Evolutionary conservation across 2,113 vertebrate genomes (phyloP).

Genomic region (Etheostoma spectabile): DNA sequence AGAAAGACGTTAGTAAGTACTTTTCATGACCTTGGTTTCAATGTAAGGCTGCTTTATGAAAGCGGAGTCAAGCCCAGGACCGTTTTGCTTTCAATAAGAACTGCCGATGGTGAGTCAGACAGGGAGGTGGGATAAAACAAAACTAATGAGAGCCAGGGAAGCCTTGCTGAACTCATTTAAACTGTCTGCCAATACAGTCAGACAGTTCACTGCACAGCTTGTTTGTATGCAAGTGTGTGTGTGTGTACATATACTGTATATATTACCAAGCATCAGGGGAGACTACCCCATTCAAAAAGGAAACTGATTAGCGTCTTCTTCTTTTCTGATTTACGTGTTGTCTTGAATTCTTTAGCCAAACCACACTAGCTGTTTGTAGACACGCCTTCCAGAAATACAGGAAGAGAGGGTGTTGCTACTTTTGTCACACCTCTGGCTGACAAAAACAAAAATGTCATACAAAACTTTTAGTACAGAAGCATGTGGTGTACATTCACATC

Average conservation of each 20-base stretch:
- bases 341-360: constrained; percentile 1
- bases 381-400: not conserved
- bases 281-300: constrained; percentile 22
- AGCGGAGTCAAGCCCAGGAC: constrained; percentile 20
- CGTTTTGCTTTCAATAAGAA: constrained; percentile 54
- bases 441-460: constrained; percentile 3
- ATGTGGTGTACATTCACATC: constrained; percentile 41
- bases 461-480: not conserved
- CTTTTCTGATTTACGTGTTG: constrained; percentile 1
- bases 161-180: constrained; percentile 49
- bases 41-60: constrained; percentile 24
- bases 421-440: not conserved
- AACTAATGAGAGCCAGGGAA: constrained; percentile 49
- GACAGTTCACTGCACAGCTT: constrained; percentile 23
- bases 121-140: constrained; percentile 56
- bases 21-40: constrained; percentile 56
- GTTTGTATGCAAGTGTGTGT: not conserved
- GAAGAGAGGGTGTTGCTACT: not conserved
- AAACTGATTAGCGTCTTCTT: constrained; percentile 23
- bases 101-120: constrained; percentile 64
- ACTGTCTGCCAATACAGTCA: constrained; percentile 49
- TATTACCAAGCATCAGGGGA: not conserved
- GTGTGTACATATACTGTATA: constrained; percentile 9
- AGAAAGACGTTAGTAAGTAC: constrained; percentile 29
- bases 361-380: not conserved